Conservation (phyloP, 1,140 invertebrate species). For the Danaus melanippus region DNA sequence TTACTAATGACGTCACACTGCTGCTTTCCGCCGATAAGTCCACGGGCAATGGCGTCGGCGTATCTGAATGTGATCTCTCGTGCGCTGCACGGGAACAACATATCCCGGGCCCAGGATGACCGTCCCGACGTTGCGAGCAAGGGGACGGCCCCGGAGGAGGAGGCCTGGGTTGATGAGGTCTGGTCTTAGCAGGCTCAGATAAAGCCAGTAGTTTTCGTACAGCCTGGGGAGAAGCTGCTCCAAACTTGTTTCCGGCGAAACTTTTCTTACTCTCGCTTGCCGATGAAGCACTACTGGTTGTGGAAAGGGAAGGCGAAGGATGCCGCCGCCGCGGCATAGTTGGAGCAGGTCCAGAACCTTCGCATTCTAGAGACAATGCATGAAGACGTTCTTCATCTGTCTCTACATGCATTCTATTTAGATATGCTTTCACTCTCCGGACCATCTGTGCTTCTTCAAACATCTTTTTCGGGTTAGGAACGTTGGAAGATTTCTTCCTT, state of each 20-base stretch:
- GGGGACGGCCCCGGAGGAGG: slow-evolving; percentile 75
- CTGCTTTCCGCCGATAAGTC: slow-evolving; percentile 95
- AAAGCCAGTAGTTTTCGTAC: slow-evolving; percentile 93
- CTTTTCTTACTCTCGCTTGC: slow-evolving; percentile 83
- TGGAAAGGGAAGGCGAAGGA: slow-evolving; percentile 90
- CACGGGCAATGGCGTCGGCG: slow-evolving; percentile 86
- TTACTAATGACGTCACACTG: slow-evolving; percentile 93
- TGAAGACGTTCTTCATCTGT: slow-evolving; percentile 93
- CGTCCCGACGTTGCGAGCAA: slow-evolving; percentile 78
- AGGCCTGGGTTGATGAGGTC: slow-evolving; percentile 86
- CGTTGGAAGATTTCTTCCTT: slow-evolving; percentile 91
- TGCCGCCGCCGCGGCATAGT: slow-evolving; percentile 78
- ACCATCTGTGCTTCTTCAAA: slow-evolving; percentile 99
- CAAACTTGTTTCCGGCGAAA: slow-evolving; percentile 80
- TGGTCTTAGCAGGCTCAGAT: slow-evolving; percentile 88
- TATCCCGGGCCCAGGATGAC: slow-evolving; percentile 63
- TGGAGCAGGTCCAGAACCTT: slow-evolving; percentile 77
- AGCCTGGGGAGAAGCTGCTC: slow-evolving; percentile 95
- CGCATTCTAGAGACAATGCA: slow-evolving; percentile 91
- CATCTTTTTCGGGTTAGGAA: slow-evolving; percentile 97
- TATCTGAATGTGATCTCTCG: slow-evolving; percentile 92
- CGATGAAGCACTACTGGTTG: slow-evolving; percentile 90
- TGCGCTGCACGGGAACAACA: slow-evolving; percentile 76
- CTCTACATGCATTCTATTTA: slow-evolving; percentile 92
- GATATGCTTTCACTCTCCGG: slow-evolving; percentile 94